Percentiles rank a stretch among this genome's conserved stretches.
Conservation (phyloP, 2,113 vertebrate species). For the Peromyscus polionotus region DNA sequence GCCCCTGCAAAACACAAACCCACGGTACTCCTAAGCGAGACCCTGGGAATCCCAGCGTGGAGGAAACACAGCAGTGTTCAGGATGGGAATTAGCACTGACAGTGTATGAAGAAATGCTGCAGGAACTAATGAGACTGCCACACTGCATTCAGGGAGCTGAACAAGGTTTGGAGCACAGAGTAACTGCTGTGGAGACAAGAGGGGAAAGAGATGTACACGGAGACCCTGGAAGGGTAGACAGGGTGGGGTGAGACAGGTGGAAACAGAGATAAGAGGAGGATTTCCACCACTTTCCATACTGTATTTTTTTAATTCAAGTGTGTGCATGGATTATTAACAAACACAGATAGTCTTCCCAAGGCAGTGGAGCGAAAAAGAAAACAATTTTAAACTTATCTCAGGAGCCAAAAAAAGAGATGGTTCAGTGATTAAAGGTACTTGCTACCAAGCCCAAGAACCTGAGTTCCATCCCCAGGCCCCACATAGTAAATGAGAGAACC, state of each 20-base stretch:
- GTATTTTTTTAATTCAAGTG: neutral
- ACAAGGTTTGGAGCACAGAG: neutral
- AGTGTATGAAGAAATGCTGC: neutral
- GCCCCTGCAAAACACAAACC: slow-evolving; percentile 84
- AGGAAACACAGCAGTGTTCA: neutral
- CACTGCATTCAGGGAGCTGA: neutral
- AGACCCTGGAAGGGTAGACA: neutral
- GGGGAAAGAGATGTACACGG: neutral
- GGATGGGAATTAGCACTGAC: neutral
- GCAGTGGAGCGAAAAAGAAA: neutral
- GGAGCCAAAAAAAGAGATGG: neutral
- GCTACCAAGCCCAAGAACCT: neutral
- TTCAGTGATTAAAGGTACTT: neutral
- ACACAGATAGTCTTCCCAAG: neutral
- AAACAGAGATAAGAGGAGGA: neutral
- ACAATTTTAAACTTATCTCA: neutral
- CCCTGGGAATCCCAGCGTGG: neutral
- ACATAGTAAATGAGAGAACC: neutral
- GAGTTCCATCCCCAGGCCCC: neutral
- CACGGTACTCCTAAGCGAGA: neutral
- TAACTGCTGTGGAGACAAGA: neutral
- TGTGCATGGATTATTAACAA: neutral
- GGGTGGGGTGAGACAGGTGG: neutral
- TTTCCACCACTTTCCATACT: neutral
- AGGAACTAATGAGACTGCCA: neutral